Base-by-base conservation (phyloP, 2,113 vertebrate genomes). In the Ammodytes marinus region DNA sequence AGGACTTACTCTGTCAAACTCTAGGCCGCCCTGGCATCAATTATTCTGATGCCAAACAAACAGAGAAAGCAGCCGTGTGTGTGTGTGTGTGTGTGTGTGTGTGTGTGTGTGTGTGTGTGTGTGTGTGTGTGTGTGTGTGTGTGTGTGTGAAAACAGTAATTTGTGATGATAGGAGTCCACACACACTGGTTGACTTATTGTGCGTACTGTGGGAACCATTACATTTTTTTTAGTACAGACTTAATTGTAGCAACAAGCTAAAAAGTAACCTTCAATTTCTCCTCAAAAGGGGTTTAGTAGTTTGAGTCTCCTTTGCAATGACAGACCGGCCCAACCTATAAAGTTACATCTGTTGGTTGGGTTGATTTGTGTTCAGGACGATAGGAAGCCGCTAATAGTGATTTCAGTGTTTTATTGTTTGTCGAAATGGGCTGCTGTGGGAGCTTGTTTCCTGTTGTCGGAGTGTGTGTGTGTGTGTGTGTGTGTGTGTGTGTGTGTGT, bases 1-100 rank as follows among this genome's bases (percentile, higher is more conserved):
- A 74, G 70, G 77, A 74, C 70, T 75, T 53, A 37, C 55, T 75
- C 70, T 10, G 71, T 82, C 67, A 71, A 39, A n/a, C 50, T 46
- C 19, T 4, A 14, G 43, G 49, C 53, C 50, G 5, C 13, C 9
- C 37, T n/a, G 45, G 19, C 82, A 59, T 40, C 59, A 17, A 49
- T 75, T 47, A 59, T 47, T 27, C 5, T 9, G 5, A 67, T 19
- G 45, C 50, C 58, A 19, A 39, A 66, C 59, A 58, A 43, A 46
- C 49, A 46, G 61, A 27, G 27, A 27, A 27, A 27, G 27, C 27
- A 27, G 27, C 27, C 27, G 1, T 27, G 27, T 27, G 27, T 27
- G 27, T 27, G 27, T 27, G 27, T 27, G 27, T 27, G 27, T 27
- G 27, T 27, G 27, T 27, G 27, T 27, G 27, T 27, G 27, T 27